These are phyloP conservation scores for Temnothorax rugatulus DNA, from an alignment of 2,888 invertebrate species.

Conservation along the genomic window DNA sequence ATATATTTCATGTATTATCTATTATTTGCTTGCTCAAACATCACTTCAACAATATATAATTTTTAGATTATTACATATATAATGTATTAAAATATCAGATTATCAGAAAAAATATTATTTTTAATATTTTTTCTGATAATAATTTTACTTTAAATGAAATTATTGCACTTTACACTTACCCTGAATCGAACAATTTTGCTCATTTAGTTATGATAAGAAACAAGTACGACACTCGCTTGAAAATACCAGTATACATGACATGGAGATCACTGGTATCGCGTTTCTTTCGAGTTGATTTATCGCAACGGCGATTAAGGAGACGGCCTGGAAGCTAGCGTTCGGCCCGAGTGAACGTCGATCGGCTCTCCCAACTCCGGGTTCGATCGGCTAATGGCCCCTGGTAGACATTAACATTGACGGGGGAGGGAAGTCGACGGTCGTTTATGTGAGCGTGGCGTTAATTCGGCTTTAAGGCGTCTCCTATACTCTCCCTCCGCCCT, in stretches of 20 bases:
- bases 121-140: neutral
- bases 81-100: neutral
- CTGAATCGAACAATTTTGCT: neutral
- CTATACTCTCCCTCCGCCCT: neutral
- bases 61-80: neutral
- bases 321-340: conserved; percentile 62
- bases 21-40: neutral
- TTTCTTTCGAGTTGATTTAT: conserved; percentile 73
- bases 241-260: neutral
- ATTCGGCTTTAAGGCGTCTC: conserved; percentile 79
- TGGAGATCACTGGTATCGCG: conserved; percentile 47
- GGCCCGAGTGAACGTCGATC: conserved; percentile 75
- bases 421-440: conserved; percentile 74
- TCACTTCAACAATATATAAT: neutral
- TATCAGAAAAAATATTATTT: neutral
- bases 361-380: conserved; percentile 63
- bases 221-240: neutral
- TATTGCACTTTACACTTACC: no score
- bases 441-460: conserved; percentile 82
- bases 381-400: conserved; percentile 82
- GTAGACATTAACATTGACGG: conserved; percentile 83
- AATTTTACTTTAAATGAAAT: neutral
- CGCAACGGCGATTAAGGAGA: conserved; percentile 73
- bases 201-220: neutral
- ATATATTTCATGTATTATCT: neutral